Percentiles rank a stretch among this genome's conserved stretches.
phyloP scores from a whole-genome alignment of 2,113 vertebrate species.

The Spermophilus dauricus region DNA sequence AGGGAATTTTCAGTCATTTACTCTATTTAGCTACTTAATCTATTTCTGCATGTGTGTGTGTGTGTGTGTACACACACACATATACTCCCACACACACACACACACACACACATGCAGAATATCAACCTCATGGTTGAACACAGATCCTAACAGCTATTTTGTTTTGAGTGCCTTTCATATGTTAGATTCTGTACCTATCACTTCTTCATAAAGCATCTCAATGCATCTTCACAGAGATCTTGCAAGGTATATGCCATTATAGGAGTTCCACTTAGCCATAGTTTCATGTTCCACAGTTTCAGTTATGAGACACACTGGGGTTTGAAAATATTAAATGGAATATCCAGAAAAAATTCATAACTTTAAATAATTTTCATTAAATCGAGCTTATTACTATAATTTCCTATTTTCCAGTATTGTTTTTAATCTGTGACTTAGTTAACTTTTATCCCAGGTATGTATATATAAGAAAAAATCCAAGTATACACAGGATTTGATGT shows the following conservation, averaged over 20 bases:
- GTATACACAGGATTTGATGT: neutral
- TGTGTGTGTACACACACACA: neutral
- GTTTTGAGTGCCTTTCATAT: neutral
- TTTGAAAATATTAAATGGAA: neutral
- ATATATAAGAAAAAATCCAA: neutral
- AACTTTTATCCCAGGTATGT: neutral
- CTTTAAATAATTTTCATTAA: neutral
- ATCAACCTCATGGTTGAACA: neutral
- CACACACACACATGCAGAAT: neutral
- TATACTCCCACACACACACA: too few relatives aligned
- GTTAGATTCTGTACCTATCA: neutral
- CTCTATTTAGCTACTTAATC: neutral
- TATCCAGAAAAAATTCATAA: neutral
- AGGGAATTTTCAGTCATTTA: neutral
- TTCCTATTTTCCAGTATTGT: too few relatives aligned
- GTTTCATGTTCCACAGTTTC: neutral
- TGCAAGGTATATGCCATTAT: neutral
- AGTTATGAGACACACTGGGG: neutral
- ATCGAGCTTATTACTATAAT: neutral
- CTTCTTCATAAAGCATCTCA: neutral
- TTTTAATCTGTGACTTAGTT: neutral
- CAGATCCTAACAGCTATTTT: neutral
- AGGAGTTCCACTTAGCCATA: accelerated
- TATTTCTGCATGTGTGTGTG: neutral
- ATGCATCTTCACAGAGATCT: neutral